Percentiles rank a stretch among this genome's conserved stretches.
These are phyloP conservation scores for Hippocampus comes DNA, from an alignment of 2,113 vertebrate genomes.

Conservation along the genomic window DNA sequence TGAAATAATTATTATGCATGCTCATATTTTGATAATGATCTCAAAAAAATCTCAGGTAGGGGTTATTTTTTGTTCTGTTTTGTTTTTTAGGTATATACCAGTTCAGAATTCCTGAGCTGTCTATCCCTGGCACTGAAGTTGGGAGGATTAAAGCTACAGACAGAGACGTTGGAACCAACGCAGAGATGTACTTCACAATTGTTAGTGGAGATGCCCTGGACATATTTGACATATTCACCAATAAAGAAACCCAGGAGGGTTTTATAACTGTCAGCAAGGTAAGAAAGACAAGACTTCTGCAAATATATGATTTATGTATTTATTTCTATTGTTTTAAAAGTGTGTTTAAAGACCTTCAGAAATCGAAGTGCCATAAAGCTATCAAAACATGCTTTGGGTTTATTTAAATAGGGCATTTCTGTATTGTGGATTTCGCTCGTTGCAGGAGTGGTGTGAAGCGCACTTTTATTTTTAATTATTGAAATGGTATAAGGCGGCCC, in stretches of 20 bases:
- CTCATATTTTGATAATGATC: too few species aligned
- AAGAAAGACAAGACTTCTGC: not conserved
- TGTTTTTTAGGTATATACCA: conserved; percentile 80
- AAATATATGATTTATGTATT: too few species aligned
- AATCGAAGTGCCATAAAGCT: too few species aligned
- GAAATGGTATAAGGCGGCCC: too few species aligned
- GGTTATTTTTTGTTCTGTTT: not conserved
- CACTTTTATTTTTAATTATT: too few species aligned
- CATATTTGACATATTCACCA: conserved; percentile 83
- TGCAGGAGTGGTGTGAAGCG: too few species aligned
- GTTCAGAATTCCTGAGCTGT: conserved; percentile 81
- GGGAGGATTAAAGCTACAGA: conserved; percentile 86
- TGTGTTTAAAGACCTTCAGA: too few species aligned
- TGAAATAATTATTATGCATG: too few species aligned
- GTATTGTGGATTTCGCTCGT: too few species aligned
- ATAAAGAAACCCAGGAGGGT: conserved; percentile 88
- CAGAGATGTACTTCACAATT: conserved; percentile 85
- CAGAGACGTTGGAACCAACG: conserved; percentile 83
- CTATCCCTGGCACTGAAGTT: conserved; percentile 67
- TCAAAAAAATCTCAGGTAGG: not conserved
- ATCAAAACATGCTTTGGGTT: too few species aligned
- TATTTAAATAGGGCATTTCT: too few species aligned
- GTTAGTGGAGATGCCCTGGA: conserved; percentile 85
- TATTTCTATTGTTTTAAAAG: too few species aligned
- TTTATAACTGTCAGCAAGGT: conserved; percentile 87